These are phyloP conservation scores for Rhadina sibilatrix DNA, from an alignment of 2,113 vertebrate genomes.

Conservation along the genomic window DNA sequence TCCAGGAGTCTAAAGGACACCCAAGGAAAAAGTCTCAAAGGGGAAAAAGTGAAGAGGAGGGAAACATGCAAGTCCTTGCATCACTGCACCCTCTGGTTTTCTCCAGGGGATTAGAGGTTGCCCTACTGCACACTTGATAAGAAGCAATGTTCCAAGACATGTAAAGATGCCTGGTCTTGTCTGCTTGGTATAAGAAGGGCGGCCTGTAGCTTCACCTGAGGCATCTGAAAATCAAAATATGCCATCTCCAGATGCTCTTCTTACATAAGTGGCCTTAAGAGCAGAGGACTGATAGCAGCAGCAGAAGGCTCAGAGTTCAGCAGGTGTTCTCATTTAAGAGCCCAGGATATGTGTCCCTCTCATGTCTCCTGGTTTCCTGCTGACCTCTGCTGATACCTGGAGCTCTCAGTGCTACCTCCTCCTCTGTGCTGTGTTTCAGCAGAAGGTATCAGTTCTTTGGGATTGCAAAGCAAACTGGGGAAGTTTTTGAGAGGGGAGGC, in stretches of 20 bases:
- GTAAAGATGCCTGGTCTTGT: not conserved
- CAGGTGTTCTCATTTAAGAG: not conserved
- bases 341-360: not conserved
- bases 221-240: not conserved
- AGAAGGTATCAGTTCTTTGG: not conserved
- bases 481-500: not conserved
- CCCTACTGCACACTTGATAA: not conserved
- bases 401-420: not conserved
- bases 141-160: not conserved
- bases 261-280: not conserved
- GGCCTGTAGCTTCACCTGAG: not conserved
- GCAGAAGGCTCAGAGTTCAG: not conserved
- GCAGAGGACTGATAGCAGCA: not conserved
- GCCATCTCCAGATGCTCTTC: not conserved
- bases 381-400: not conserved
- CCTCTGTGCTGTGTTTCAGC: not conserved
- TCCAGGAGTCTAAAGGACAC: not conserved
- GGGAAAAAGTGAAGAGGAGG: not conserved
- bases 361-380: not conserved
- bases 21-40: not conserved
- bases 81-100: not conserved
- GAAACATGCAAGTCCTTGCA: not conserved
- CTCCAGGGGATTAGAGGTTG: not conserved
- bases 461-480: not conserved
- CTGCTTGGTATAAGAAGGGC: not conserved